phyloP scores from a whole-genome alignment of 1,140 invertebrate genomes.

The Oryzaephilus surinamensis region DNA sequence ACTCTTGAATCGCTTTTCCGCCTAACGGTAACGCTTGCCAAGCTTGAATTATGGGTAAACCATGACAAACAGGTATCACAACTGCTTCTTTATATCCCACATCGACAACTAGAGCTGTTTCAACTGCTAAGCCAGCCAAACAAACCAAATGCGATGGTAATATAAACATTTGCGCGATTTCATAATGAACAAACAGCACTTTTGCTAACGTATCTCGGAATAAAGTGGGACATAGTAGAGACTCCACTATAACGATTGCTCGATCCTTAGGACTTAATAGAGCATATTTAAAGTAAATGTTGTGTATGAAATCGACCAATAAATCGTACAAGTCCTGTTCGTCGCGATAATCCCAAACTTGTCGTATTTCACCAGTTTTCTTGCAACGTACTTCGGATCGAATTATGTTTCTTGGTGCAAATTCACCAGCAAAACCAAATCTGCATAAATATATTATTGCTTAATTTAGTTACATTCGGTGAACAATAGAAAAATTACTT shows the following conservation, averaged over 20 bases:
- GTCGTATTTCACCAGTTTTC: slow-evolving; percentile 48
- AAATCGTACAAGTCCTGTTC: slow-evolving; percentile 73
- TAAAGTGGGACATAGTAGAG: slow-evolving; percentile 66
- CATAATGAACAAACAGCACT: slow-evolving; percentile 83
- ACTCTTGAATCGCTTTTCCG: slow-evolving; percentile 4
- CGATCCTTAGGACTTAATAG: slow-evolving; percentile 88
- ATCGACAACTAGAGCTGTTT: slow-evolving; percentile 74
- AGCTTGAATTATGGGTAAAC: slow-evolving; percentile 69
- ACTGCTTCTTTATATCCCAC: slow-evolving; percentile 75
- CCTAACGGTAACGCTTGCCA: slow-evolving; percentile 38
- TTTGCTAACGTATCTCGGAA: slow-evolving; percentile 80
- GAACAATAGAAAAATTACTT: slow-evolving; percentile 56
- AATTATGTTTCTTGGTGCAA: slow-evolving; percentile 77
- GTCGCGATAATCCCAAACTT: slow-evolving; percentile 60
- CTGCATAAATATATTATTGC: slow-evolving; percentile 41
- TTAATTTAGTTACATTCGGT: slow-evolving; percentile 11
- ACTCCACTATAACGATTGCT: slow-evolving; percentile 83
- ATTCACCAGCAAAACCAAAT: slow-evolving; percentile 85
- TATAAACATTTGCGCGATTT: slow-evolving; percentile 50
- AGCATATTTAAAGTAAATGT: slow-evolving; percentile 66
- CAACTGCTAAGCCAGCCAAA: slow-evolving; percentile 62
- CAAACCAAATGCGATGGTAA: slow-evolving; percentile 68
- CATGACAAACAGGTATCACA: slow-evolving; percentile 69
- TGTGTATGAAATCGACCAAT: slow-evolving; percentile 80
- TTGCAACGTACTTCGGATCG: slow-evolving; percentile 63